A percentile compares a stretch with the other conserved stretches of the same genome.
These are phyloP conservation scores for Staurois parvus DNA, from an alignment of 2,797 vertebrate genomes.

Conservation along the genomic window DNA sequence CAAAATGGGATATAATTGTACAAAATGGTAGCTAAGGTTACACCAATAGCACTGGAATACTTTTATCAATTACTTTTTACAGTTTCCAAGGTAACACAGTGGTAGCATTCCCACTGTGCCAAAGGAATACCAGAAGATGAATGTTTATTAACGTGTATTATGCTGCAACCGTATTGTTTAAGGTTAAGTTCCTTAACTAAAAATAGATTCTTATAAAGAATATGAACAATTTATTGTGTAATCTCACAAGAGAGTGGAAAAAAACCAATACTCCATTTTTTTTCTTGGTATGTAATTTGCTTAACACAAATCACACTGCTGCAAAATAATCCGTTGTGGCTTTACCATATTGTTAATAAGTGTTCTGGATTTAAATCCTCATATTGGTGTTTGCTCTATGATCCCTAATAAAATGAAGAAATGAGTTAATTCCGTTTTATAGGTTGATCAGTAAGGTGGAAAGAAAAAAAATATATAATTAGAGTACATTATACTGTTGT, in stretches of 20 bases:
- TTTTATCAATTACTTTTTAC: constrained; percentile 58
- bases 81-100: constrained; percentile 55
- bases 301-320: neutral
- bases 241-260: neutral
- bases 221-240: constrained; percentile 15
- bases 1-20: constrained; percentile 12
- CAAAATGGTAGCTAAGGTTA: constrained; percentile 25
- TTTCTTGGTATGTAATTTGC: neutral
- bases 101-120: constrained; percentile 28
- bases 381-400: neutral
- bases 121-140: constrained; percentile 48
- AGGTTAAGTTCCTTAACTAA: constrained; percentile 48
- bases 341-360: constrained; percentile 3
- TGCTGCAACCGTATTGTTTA: constrained; percentile 45
- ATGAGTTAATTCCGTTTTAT: constrained; percentile 34
- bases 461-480: constrained; percentile 18
- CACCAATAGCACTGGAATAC: constrained; percentile 30
- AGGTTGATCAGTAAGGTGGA: constrained; percentile 18
- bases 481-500: neutral
- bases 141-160: constrained; percentile 52
- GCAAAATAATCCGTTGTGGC: neutral
- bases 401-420: constrained; percentile 39
- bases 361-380: neutral
- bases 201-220: constrained; percentile 40
- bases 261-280: neutral